Evolutionary conservation across 2,797 vertebrate genomes (phyloP).

Genomic region (Acipenser oxyrinchus): DNA sequence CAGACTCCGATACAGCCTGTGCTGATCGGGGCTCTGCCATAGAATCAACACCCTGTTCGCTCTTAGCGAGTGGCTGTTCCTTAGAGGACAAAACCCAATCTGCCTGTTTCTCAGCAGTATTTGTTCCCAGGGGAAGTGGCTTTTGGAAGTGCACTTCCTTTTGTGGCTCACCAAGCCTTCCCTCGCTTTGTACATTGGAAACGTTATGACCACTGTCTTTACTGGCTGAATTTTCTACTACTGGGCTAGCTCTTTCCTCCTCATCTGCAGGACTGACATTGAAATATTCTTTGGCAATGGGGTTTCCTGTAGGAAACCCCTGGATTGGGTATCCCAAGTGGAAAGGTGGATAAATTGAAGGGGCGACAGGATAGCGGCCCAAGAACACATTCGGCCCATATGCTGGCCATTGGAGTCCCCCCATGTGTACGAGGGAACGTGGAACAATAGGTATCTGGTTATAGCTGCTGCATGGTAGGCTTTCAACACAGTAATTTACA

Average conservation of each 20-base stretch:
- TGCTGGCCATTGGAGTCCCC: constrained; percentile 42
- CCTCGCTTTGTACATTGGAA: neutral
- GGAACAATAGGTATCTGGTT: constrained; percentile 1
- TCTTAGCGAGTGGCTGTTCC: neutral
- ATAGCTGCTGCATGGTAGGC: constrained; percentile 9
- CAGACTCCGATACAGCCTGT: neutral
- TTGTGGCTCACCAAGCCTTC: neutral
- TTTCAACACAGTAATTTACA: constrained; percentile 3
- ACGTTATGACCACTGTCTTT: neutral
- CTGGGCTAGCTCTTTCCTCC: constrained; percentile 30
- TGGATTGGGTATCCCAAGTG: constrained; percentile 68
- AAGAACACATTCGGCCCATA: constrained; percentile 57
- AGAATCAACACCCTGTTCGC: neutral
- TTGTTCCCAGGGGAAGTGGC: too few relatives aligned
- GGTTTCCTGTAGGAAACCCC: constrained; percentile 55
- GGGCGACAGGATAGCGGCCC: constrained; percentile 51
- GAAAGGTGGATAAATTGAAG: constrained; percentile 50
- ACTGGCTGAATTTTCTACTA: constrained; percentile 24
- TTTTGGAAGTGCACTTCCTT: too few relatives aligned
- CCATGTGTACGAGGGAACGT: constrained; percentile 43
- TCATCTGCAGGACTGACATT: constrained; percentile 49
- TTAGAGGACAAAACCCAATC: neutral
- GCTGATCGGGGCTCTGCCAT: neutral
- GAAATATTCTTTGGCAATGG: constrained; percentile 47
- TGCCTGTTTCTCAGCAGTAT: neutral